Percentiles rank a stretch among this genome's conserved stretches.
Evolutionary conservation across 2,888 invertebrate species (phyloP).

Genomic region (Empis livida): DNA sequence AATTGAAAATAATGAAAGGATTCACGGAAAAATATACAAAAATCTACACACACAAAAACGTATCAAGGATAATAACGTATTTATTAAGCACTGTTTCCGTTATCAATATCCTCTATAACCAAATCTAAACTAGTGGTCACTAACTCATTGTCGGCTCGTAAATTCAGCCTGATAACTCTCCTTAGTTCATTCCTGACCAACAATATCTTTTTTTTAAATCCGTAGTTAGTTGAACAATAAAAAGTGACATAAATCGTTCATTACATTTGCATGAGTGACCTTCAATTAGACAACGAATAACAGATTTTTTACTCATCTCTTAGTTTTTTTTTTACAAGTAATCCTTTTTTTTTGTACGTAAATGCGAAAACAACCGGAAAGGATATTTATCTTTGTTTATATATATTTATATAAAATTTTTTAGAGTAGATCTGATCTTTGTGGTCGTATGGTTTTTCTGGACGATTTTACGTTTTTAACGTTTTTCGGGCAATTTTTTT

Average conservation of each 20-base stretch:
- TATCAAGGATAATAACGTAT: too few relatives aligned
- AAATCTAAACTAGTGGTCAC: too few relatives aligned
- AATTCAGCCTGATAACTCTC: too few relatives aligned
- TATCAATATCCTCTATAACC: too few relatives aligned
- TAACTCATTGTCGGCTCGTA: too few relatives aligned
- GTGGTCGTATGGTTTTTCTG: not conserved
- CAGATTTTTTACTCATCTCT: not conserved
- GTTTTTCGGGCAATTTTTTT: not conserved
- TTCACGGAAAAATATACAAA: too few relatives aligned
- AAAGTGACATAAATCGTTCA: conserved; percentile 10
- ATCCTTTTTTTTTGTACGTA: too few relatives aligned
- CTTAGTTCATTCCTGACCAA: not conserved
- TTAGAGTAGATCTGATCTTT: not conserved
- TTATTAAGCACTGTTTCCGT: too few relatives aligned
- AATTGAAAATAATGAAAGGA: too few relatives aligned
- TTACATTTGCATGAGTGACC: conserved; percentile 24
- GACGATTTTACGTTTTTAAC: not conserved
- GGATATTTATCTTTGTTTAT: not conserved
- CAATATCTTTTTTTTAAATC: not conserved
- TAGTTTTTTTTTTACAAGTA: too few relatives aligned
- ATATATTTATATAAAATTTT: not conserved
- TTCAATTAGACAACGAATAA: conserved; percentile 15
- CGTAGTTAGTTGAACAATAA: not conserved
- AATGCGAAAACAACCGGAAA: not conserved
- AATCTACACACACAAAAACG: too few relatives aligned